These are phyloP conservation scores for Doris montereyensis DNA, from an alignment of 2,888 invertebrate species.

Conservation along the genomic window DNA sequence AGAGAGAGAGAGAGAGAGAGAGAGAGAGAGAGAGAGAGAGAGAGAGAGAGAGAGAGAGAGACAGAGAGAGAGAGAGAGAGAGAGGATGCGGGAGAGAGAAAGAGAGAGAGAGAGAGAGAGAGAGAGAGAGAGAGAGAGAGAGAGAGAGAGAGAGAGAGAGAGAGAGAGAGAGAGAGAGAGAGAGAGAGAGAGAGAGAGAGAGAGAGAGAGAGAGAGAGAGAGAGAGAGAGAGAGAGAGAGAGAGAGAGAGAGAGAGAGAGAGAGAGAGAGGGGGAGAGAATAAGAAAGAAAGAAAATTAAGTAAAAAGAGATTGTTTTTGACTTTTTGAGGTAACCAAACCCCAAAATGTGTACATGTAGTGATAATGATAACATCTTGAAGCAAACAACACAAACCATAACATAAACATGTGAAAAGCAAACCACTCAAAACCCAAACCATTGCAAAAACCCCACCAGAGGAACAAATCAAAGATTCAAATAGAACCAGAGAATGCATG, in stretches of 20 bases:
- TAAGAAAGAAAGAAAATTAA: too few species aligned
- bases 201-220: constrained; percentile 28
- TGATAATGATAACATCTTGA: too few species aligned
- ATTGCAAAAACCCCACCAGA: too few species aligned
- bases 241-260: not conserved
- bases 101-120: constrained; percentile 13
- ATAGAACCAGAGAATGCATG: too few species aligned
- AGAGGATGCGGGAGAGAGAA: constrained; percentile 19
- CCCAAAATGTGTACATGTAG: not conserved
- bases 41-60: constrained; percentile 13
- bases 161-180: constrained; percentile 19
- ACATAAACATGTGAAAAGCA: too few species aligned
- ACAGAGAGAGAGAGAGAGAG: constrained; percentile 16
- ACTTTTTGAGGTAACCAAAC: too few species aligned
- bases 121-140: not conserved
- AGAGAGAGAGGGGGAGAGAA: not conserved
- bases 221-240: constrained; percentile 30
- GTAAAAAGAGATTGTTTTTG: too few species aligned
- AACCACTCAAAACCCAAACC: too few species aligned
- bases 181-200: constrained; percentile 5
- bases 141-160: constrained; percentile 11
- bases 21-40: not conserved
- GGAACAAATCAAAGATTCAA: too few species aligned
- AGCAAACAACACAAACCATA: too few species aligned
- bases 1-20: not conserved